Conservation (phyloP, 2,888 invertebrate species). For the Andrena trimmerana region DNA sequence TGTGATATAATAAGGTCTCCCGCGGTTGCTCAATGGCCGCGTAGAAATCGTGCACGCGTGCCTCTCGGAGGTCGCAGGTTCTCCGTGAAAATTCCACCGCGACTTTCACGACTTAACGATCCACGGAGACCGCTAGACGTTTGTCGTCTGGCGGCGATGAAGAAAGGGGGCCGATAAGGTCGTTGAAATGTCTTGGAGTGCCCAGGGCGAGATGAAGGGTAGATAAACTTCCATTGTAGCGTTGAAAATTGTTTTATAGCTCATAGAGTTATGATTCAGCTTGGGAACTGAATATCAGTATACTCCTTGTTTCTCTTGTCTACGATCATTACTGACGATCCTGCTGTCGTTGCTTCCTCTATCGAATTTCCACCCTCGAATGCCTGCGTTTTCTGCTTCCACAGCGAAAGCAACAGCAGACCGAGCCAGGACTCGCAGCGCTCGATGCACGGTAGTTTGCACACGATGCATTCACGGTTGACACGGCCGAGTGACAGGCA, state of each 20-base stretch:
- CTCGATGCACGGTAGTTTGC: background rate
- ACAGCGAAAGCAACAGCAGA: background rate
- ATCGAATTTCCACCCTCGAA: background rate
- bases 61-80: constrained; percentile 18
- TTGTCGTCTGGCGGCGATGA: background rate
- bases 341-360: too few relatives aligned
- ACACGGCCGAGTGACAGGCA: background rate
- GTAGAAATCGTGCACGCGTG: constrained; percentile 29
- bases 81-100: constrained; percentile 27
- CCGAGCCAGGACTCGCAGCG: background rate
- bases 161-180: background rate
- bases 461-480: constrained; percentile 14
- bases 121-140: background rate
- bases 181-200: background rate
- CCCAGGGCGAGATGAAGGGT: too few relatives aligned
- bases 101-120: constrained; percentile 22
- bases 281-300: too few relatives aligned
- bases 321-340: too few relatives aligned
- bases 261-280: too few relatives aligned
- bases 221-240: too few relatives aligned
- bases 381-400: background rate
- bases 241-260: too few relatives aligned
- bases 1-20: constrained; percentile 44
- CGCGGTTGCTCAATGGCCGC: constrained; percentile 16
- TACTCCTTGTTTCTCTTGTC: too few relatives aligned